Percentiles rank a stretch among this genome's conserved stretches.
These are phyloP conservation scores for Yponomeuta plumbellus DNA, from an alignment of 2,888 invertebrate species.

Conservation along the genomic window DNA sequence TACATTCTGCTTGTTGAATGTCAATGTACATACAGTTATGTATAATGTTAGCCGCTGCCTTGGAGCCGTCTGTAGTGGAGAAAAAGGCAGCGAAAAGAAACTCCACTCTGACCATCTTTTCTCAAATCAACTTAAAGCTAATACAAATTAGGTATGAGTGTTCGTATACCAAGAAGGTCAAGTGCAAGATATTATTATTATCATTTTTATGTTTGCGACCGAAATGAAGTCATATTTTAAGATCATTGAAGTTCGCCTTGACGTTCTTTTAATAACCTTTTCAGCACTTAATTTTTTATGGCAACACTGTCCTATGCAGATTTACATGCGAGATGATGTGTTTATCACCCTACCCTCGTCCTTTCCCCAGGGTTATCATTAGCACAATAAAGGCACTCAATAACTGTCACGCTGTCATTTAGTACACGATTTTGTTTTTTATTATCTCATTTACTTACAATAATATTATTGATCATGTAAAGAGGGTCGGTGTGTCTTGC, in stretches of 20 bases:
- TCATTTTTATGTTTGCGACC: not conserved
- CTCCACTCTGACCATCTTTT: too few species aligned
- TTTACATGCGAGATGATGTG: slow-evolving; percentile 29
- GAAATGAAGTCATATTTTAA: not conserved
- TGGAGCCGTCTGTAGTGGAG: too few species aligned
- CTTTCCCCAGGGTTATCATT: slow-evolving; percentile 26
- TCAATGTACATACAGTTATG: too few species aligned
- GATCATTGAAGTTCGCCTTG: not conserved
- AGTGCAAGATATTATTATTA: too few species aligned
- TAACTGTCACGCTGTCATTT: slow-evolving; percentile 47
- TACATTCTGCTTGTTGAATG: too few species aligned
- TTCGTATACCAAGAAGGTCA: too few species aligned
- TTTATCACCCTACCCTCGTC: slow-evolving; percentile 25
- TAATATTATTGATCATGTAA: slow-evolving; percentile 16
- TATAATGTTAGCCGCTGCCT: too few species aligned
- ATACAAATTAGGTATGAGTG: too few species aligned
- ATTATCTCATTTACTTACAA: slow-evolving; percentile 28
- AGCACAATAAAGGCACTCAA: slow-evolving; percentile 40
- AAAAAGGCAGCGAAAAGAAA: too few species aligned
- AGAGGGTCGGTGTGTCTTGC: slow-evolving; percentile 11
- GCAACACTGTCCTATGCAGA: slow-evolving; percentile 30
- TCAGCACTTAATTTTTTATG: slow-evolving; percentile 14
- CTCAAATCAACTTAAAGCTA: too few species aligned
- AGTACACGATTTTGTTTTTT: slow-evolving; percentile 31
- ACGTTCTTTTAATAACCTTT: slow-evolving; percentile 9